A percentile compares a stretch with the other conserved stretches of the same genome.
phyloP scores from a whole-genome alignment of 2,888 invertebrate genomes.

The Catotricha subobsoleta region DNA sequence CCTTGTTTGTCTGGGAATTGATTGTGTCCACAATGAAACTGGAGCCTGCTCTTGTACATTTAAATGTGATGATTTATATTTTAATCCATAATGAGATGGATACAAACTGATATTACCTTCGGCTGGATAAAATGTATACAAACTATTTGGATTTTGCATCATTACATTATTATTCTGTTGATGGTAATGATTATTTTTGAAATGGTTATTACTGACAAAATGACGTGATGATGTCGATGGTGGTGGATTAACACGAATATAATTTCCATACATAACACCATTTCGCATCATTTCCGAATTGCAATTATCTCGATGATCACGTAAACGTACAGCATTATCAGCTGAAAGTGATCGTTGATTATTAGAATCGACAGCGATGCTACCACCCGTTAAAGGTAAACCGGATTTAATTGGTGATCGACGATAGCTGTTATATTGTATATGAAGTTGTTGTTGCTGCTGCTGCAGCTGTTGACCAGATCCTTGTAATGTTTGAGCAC shows the following conservation, averaged over 20 bases:
- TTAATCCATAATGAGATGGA: constrained; percentile 28
- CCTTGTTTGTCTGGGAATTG: constrained; percentile 30
- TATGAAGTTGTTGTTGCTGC: neutral
- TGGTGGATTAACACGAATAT: constrained; percentile 10
- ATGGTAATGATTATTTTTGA: constrained; percentile 15
- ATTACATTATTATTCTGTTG: constrained; percentile 13
- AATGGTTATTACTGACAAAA: constrained; percentile 8
- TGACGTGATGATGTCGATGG: constrained; percentile 3
- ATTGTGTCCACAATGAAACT: constrained; percentile 29
- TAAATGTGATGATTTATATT: constrained; percentile 21
- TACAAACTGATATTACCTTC: constrained; percentile 29
- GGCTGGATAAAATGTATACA: constrained; percentile 30
- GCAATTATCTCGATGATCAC: too few species aligned
- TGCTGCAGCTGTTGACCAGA: constrained; percentile 1
- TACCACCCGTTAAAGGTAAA: too few species aligned
- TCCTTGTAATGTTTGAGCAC: constrained; percentile 5
- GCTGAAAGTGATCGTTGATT: constrained; percentile 30
- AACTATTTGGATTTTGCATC: constrained; percentile 19
- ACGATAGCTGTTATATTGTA: neutral
- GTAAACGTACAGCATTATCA: too few species aligned
- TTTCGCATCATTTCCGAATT: constrained; percentile 1
- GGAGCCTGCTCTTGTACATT: constrained; percentile 27
- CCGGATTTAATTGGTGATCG: too few species aligned
- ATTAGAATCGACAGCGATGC: too few species aligned
- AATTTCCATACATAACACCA: constrained; percentile 9